These are phyloP conservation scores for Dasysyrphus albostriatus DNA, from an alignment of 2,888 invertebrate species.

Conservation along the genomic window DNA sequence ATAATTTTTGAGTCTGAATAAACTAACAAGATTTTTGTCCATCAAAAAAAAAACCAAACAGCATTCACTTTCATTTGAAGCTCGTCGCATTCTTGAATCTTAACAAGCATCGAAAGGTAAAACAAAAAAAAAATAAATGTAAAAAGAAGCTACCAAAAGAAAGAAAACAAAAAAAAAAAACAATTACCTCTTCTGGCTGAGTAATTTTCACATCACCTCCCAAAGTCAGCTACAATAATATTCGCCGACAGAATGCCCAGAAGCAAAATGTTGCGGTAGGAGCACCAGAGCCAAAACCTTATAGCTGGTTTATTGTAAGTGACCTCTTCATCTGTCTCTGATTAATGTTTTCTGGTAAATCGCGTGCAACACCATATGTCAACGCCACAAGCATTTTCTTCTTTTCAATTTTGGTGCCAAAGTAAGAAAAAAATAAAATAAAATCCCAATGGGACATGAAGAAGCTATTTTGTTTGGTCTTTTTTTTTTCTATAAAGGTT, in stretches of 20 bases:
- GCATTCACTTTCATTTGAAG: slow-evolving; percentile 55
- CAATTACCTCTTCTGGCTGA: slow-evolving; percentile 38
- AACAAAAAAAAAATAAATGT: slow-evolving; percentile 18
- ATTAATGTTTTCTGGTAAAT: slow-evolving; percentile 62
- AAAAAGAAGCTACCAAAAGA: neutral
- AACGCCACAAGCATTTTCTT: slow-evolving; percentile 53
- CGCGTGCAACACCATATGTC: slow-evolving; percentile 68
- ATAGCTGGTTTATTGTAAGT: slow-evolving; percentile 43
- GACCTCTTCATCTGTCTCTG: slow-evolving; percentile 40
- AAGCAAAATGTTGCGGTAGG: slow-evolving; percentile 36
- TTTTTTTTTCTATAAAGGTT: neutral
- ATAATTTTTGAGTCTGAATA: slow-evolving; percentile 41
- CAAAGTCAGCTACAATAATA: neutral
- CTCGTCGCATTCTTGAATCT: slow-evolving; percentile 15
- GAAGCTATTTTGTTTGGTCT: neutral
- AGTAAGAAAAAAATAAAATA: neutral
- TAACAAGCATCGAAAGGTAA: slow-evolving; percentile 41
- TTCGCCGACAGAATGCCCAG: slow-evolving; percentile 43
- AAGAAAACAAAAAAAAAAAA: neutral
- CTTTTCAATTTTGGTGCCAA: slow-evolving; percentile 30
- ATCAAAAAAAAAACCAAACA: slow-evolving; percentile 7
- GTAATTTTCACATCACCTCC: slow-evolving; percentile 3
- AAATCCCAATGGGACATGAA: slow-evolving; percentile 8
- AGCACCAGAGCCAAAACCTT: neutral
- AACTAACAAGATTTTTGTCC: slow-evolving; percentile 16